Percentiles rank a stretch among this genome's conserved stretches.
phyloP scores from a whole-genome alignment of 2,113 vertebrate genomes.

The Aegotheles bennettii region DNA sequence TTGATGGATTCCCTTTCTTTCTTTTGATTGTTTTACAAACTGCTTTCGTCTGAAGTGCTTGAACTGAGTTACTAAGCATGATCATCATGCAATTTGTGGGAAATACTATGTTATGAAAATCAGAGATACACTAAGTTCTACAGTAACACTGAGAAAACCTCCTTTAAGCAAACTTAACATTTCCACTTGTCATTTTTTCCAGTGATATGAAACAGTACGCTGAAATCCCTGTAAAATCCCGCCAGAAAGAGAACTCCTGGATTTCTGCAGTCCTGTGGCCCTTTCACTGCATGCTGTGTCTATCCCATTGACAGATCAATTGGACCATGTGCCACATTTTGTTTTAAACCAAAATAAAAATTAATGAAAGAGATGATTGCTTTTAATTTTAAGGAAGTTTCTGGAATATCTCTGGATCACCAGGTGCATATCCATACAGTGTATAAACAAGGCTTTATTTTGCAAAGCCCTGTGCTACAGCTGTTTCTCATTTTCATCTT shows the following conservation, averaged over 20 bases:
- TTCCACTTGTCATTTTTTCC: conserved; percentile 31
- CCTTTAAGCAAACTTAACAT: neutral
- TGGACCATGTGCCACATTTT: neutral
- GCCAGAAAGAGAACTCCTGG: neutral
- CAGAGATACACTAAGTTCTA: neutral
- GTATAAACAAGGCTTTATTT: conserved; percentile 27
- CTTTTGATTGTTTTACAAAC: neutral
- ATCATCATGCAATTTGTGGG: neutral
- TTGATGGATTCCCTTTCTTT: neutral
- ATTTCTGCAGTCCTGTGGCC: neutral
- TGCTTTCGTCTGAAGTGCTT: neutral
- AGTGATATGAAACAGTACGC: neutral
- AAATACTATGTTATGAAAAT: neutral
- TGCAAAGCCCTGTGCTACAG: conserved; percentile 33
- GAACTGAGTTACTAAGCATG: neutral
- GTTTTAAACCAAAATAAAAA: neutral
- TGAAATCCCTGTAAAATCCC: neutral
- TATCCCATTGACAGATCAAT: neutral
- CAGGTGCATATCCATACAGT: neutral
- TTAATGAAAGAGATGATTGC: neutral
- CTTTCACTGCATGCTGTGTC: neutral
- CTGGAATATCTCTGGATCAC: neutral
- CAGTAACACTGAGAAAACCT: neutral
- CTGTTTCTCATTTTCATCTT: conserved; percentile 66
- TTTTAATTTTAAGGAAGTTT: neutral